These are phyloP conservation scores for Corydoras sp. DNA, from an alignment of 2,113 vertebrate species.

Conservation along the genomic window DNA sequence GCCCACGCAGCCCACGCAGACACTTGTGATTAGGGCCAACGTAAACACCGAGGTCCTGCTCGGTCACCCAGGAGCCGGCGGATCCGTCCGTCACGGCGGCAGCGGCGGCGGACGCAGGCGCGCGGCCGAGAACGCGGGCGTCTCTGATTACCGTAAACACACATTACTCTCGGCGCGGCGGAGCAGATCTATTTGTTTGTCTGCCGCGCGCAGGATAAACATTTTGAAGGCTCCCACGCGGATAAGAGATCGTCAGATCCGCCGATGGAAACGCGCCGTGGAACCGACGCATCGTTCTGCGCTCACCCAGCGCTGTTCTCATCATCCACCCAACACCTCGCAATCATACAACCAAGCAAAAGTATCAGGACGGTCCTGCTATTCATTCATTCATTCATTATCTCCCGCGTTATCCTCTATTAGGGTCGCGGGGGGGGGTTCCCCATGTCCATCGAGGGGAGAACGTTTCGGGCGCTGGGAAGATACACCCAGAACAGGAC, in stretches of 20 bases:
- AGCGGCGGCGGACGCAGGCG: background rate
- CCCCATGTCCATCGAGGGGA: too few species aligned
- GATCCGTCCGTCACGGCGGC: background rate
- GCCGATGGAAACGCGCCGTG: conserved; percentile 37
- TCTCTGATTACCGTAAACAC: background rate
- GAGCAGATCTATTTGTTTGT: conserved; percentile 55
- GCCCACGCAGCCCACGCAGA: conserved; percentile 14
- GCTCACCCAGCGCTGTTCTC: too few species aligned
- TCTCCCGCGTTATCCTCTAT: too few species aligned
- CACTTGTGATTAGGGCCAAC: conserved; percentile 3
- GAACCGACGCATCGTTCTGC: conserved; percentile 31
- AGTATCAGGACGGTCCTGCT: too few species aligned
- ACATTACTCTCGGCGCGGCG: background rate
- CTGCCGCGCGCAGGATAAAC: conserved; percentile 58
- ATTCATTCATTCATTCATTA: too few species aligned
- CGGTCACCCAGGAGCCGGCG: background rate
- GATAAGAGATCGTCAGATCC: conserved; percentile 65
- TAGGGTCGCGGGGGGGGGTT: too few species aligned
- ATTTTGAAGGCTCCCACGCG: conserved; percentile 61
- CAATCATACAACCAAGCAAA: too few species aligned
- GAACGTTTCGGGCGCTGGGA: too few species aligned
- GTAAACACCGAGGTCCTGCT: conserved; percentile 10
- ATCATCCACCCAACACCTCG: too few species aligned
- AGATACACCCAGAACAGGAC: too few species aligned
- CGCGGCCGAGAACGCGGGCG: background rate